Conservation (phyloP, 2,797 vertebrate genomes). For the Miichthys miiuy region DNA sequence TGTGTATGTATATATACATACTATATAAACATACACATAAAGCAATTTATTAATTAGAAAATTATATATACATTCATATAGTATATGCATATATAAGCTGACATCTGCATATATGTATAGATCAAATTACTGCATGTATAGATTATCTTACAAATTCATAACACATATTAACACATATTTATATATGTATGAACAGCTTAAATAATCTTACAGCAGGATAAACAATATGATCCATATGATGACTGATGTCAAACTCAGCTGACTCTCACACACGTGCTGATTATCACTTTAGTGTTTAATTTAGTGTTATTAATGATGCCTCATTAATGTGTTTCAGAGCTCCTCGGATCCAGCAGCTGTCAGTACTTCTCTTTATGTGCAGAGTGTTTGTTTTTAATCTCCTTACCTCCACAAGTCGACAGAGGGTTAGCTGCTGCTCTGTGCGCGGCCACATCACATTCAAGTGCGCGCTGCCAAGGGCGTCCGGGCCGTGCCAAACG, state of each 20-base stretch:
- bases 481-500: not conserved
- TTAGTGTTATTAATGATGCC: not conserved
- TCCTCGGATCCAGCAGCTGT: not conserved
- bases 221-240: not conserved
- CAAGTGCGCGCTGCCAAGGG: conserved; percentile 11
- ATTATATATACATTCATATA: too few relatives aligned
- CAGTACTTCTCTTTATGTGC: not conserved
- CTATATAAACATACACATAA: too few relatives aligned
- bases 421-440: not conserved
- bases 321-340: not conserved
- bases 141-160: too few relatives aligned
- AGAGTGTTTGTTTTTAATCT: not conserved
- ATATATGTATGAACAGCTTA: too few relatives aligned
- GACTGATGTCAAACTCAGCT: not conserved
- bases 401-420: not conserved
- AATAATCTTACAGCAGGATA: not conserved
- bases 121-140: too few relatives aligned
- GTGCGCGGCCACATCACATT: not conserved
- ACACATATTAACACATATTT: too few relatives aligned
- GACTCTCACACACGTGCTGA: too few relatives aligned
- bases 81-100: too few relatives aligned
- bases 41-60: too few relatives aligned
- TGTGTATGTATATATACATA: too few relatives aligned
- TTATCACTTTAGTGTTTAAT: not conserved
- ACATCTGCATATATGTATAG: too few relatives aligned